phyloP scores from a whole-genome alignment of 2,888 invertebrate genomes.

The Tryphoninae sp. region DNA sequence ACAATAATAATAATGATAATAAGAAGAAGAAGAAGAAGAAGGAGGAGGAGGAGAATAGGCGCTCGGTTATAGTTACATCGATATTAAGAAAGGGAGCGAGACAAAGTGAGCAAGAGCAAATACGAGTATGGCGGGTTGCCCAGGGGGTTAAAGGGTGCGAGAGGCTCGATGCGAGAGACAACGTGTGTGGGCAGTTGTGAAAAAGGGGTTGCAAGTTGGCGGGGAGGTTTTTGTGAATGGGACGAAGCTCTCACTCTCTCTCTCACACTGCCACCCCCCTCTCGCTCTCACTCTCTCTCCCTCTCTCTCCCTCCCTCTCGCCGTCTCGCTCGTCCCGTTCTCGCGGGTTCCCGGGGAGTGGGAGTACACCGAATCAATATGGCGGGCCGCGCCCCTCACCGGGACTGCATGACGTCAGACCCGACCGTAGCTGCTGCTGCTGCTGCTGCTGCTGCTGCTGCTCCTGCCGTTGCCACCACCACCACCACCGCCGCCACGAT shows the following conservation, averaged over 20 bases:
- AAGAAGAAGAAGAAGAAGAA: no score
- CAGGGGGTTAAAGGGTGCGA: conserved; percentile 1
- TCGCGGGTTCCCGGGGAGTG: conserved; percentile 53
- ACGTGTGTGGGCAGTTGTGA: conserved; percentile 61
- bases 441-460: not conserved
- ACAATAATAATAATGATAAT: not conserved
- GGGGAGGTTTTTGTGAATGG: conserved; percentile 74
- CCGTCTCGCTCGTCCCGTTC: not conserved
- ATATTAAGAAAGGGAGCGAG: conserved; percentile 8
- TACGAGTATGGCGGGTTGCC: not conserved
- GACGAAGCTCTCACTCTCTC: conserved; percentile 66
- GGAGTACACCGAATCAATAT: conserved; percentile 73
- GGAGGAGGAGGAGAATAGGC: no score
- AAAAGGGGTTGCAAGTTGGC: conserved; percentile 67
- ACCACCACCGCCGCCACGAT: conserved; percentile 26
- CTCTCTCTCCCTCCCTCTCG: conserved; percentile 28
- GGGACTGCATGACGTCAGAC: conserved; percentile 72
- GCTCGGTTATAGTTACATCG: not conserved
- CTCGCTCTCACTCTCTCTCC: conserved; percentile 29
- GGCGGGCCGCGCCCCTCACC: conserved; percentile 75
- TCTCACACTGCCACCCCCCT: not conserved
- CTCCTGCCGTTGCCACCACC: conserved; percentile 6
- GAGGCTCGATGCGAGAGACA: conserved; percentile 15
- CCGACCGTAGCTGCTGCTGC: conserved; percentile 18
- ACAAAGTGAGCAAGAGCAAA: conserved; percentile 18